Evolutionary conservation across 2,113 vertebrate species (phyloP).

Genomic region (Actenoides lindsayi): DNA sequence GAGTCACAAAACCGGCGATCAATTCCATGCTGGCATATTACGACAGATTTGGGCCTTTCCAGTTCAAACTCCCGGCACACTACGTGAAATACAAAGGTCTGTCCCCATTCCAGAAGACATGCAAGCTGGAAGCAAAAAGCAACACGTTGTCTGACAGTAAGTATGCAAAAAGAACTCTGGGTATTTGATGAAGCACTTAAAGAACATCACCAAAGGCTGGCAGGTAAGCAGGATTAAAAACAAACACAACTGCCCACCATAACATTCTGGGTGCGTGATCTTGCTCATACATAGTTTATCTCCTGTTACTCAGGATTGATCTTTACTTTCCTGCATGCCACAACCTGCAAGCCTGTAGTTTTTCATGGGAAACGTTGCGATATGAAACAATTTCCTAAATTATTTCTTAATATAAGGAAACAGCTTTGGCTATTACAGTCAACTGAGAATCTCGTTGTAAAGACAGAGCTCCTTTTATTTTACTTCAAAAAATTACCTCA

Average conservation of each 20-base stretch:
- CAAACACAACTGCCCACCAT: neutral
- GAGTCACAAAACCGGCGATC: slow-evolving; percentile 91
- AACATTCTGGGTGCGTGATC: neutral
- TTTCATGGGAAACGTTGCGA: neutral
- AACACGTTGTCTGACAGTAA: neutral
- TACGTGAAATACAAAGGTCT: slow-evolving; percentile 93
- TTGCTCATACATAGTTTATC: neutral
- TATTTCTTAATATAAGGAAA: neutral
- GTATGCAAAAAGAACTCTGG: neutral
- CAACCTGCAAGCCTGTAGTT: neutral
- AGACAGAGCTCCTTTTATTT: neutral
- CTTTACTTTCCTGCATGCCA: neutral
- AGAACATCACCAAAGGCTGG: neutral
- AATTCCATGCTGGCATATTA: slow-evolving; percentile 94
- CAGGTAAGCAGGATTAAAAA: neutral
- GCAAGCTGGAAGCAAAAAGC: slow-evolving; percentile 77
- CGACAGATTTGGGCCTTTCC: slow-evolving; percentile 91
- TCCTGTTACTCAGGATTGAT: neutral
- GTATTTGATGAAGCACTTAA: neutral
- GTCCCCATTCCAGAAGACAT: slow-evolving; percentile 90
- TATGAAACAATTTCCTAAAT: neutral
- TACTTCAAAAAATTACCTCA: neutral
- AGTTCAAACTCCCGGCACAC: slow-evolving; percentile 93
- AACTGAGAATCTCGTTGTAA: neutral
- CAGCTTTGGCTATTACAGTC: neutral